A percentile compares a stretch with the other conserved stretches of the same genome.
Evolutionary conservation across 2,888 invertebrate genomes (phyloP).

Genomic region (Protonemura montana): DNA sequence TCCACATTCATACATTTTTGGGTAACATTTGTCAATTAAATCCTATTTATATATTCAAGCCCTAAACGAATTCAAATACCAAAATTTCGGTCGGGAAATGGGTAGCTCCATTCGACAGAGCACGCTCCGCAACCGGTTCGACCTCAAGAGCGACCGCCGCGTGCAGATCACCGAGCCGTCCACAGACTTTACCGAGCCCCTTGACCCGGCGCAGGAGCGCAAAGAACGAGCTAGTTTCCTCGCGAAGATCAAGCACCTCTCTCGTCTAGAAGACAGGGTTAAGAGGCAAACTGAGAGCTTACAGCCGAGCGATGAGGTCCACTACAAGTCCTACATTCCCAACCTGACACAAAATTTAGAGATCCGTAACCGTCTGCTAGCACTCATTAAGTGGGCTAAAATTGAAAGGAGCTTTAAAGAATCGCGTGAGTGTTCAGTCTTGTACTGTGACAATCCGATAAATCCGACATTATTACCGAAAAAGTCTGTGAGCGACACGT

Average conservation of each 20-base stretch:
- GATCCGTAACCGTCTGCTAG: neutral
- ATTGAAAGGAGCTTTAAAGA: neutral
- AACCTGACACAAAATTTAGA: neutral
- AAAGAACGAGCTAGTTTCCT: neutral
- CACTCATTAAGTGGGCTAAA: neutral
- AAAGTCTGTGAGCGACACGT: conserved; percentile 51
- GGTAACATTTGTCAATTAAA: too few relatives aligned
- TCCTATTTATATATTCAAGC: too few relatives aligned
- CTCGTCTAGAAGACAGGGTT: neutral
- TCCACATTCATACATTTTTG: neutral
- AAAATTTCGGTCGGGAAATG: neutral
- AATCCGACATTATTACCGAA: conserved; percentile 54
- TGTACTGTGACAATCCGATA: conserved; percentile 54
- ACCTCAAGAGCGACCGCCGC: neutral
- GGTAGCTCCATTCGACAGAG: neutral
- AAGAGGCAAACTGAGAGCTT: neutral
- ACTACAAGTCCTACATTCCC: neutral
- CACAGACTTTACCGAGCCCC: neutral
- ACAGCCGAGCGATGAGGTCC: neutral
- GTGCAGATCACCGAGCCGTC: neutral
- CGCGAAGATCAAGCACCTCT: neutral
- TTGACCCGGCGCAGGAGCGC: neutral
- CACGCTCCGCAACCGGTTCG: neutral
- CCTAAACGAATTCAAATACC: too few relatives aligned
- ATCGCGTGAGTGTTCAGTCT: neutral